Percentiles rank a stretch among this genome's conserved stretches.
These are phyloP conservation scores for Pinctada fucata DNA, from an alignment of 2,888 invertebrate species.

Conservation along the genomic window DNA sequence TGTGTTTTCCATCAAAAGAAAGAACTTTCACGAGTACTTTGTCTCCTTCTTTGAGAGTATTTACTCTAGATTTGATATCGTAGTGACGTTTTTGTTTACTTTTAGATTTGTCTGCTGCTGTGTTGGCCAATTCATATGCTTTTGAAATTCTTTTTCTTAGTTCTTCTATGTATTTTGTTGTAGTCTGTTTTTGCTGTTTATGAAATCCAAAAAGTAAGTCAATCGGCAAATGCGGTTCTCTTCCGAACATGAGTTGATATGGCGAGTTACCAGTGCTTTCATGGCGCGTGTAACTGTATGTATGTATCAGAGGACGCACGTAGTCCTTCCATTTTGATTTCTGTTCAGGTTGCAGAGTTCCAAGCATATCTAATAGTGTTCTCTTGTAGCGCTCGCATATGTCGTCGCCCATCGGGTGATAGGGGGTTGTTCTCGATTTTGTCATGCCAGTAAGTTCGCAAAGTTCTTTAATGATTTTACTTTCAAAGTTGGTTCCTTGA, in stretches of 20 bases:
- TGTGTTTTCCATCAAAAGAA: constrained; percentile 15
- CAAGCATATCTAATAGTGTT: too few relatives aligned
- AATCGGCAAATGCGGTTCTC: constrained; percentile 6
- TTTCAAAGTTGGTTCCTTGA: constrained; percentile 9
- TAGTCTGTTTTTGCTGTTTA: constrained; percentile 5
- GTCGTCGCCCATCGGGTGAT: constrained; percentile 14
- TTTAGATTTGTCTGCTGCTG: neutral
- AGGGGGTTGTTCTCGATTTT: constrained; percentile 3
- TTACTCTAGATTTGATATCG: neutral
- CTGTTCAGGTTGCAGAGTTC: too few relatives aligned
- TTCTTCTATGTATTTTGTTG: constrained; percentile 21
- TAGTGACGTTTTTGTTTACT: neutral
- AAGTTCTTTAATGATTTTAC: neutral
- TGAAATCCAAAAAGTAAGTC: neutral
- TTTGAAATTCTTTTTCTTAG: neutral
- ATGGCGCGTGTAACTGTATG: neutral
- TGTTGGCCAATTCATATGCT: neutral
- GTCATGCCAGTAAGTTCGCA: neutral
- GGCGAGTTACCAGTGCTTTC: constrained; percentile 5
- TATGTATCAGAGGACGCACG: neutral
- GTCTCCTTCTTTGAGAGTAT: neutral
- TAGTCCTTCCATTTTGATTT: too few relatives aligned
- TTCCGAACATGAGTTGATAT: neutral
- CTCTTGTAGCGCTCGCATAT: too few relatives aligned
- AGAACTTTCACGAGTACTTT: constrained; percentile 11